These are phyloP conservation scores for Dipodomys stephensi DNA, from an alignment of 2,113 vertebrate genomes.

Conservation along the genomic window DNA sequence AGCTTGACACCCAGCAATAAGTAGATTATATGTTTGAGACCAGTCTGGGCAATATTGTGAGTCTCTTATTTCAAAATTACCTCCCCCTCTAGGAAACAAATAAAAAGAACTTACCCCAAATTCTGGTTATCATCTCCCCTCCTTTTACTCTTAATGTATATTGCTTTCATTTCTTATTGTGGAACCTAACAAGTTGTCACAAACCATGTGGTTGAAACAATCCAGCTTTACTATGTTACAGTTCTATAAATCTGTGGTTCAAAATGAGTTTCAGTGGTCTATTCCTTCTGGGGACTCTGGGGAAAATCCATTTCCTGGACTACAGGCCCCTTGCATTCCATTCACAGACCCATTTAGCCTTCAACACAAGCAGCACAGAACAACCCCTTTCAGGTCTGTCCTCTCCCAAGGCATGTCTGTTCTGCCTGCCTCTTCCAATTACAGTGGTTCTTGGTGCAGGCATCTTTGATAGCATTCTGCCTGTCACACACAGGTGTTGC, in stretches of 20 bases:
- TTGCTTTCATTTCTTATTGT: background rate
- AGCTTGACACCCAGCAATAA: background rate
- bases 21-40: no score
- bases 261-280: background rate
- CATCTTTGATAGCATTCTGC: background rate
- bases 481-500: background rate
- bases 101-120: background rate
- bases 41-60: no score
- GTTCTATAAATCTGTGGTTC: background rate
- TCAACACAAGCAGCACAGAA: background rate
- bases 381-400: background rate
- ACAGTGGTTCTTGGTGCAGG: background rate
- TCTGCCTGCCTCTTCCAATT: background rate
- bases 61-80: no score
- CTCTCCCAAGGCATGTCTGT: background rate
- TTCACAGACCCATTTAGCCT: background rate
- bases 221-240: background rate
- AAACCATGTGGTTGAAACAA: background rate
- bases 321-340: background rate
- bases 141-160: background rate
- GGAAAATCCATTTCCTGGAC: background rate
- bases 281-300: background rate
- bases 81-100: background rate
- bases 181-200: background rate
- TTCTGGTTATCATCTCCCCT: background rate